Evolutionary conservation across 92 coral and sea anemone genomes (phyloP).

Genomic region (Palythoa grandis): DNA sequence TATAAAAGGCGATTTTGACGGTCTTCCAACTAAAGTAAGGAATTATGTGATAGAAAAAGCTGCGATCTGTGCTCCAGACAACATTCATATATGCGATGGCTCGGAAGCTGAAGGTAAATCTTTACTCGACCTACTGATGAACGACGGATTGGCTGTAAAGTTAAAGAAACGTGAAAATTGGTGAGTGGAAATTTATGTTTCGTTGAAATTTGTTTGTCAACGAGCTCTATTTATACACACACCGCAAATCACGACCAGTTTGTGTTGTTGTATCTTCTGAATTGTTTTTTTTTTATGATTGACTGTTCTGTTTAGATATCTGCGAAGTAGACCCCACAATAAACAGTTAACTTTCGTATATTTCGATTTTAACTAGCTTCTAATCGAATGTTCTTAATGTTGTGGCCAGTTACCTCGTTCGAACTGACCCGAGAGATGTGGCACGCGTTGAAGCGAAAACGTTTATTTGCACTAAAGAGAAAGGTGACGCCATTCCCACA

Average conservation of each 20-base stretch:
- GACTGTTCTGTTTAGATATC: not conserved
- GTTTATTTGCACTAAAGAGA: slow-evolving; percentile 75
- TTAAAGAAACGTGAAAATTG: slow-evolving; percentile 66
- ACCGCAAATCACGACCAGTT: too few relatives aligned
- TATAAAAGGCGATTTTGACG: slow-evolving; percentile 65
- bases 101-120: slow-evolving; percentile 72
- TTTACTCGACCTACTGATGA: slow-evolving; percentile 63
- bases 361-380: not conserved
- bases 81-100: slow-evolving; percentile 83
- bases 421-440: slow-evolving; percentile 91
- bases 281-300: slow-evolving; percentile 6
- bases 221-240: not conserved
- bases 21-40: slow-evolving; percentile 75
- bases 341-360: not conserved
- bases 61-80: slow-evolving; percentile 74
- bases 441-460: slow-evolving; percentile 92
- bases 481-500: slow-evolving; percentile 72
- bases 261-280: not conserved
- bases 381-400: not conserved
- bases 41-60: slow-evolving; percentile 77
- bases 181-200: slow-evolving; percentile 35
- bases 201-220: not conserved
- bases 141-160: slow-evolving; percentile 61
- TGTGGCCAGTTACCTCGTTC: slow-evolving; percentile 67
- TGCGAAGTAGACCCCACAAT: not conserved